Conservation (phyloP, 1,140 invertebrate species). For the Conus betulinus region DNA sequence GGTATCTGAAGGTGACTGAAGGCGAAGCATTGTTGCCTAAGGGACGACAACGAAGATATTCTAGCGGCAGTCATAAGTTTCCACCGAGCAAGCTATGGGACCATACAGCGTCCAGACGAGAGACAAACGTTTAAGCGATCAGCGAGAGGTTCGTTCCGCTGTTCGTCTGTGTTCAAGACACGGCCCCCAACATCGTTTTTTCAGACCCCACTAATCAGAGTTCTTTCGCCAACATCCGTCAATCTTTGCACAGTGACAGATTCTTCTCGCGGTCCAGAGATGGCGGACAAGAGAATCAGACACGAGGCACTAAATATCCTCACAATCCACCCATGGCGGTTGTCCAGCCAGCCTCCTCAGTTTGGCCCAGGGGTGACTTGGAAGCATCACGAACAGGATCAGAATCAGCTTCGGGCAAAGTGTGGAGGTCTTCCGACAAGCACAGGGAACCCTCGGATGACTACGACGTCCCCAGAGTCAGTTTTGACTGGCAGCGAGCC, state of each 20-base stretch:
- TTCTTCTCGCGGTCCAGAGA: neutral
- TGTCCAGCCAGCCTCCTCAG: neutral
- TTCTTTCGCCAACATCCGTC: neutral
- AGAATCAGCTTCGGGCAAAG: neutral
- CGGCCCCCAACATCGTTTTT: neutral
- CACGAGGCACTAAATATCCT: neutral
- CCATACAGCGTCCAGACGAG: neutral
- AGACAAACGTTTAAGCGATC: neutral
- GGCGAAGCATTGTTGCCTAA: neutral
- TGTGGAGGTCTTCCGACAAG: neutral
- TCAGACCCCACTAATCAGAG: neutral
- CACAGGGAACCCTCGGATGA: neutral
- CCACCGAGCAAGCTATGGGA: neutral
- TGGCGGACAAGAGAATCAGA: neutral
- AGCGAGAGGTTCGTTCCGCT: neutral
- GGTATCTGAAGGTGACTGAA: neutral
- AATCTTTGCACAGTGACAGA: neutral
- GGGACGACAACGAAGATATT: neutral
- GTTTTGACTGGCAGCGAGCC: slow-evolving; percentile 3
- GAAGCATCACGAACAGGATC: neutral
- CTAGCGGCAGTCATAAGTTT: neutral
- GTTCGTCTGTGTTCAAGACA: neutral
- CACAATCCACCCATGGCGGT: neutral
- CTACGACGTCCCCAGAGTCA: slow-evolving; percentile 15
- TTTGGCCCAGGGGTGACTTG: neutral